Conservation (phyloP, 2,113 vertebrate species). For the Rhineura floridana region DNA sequence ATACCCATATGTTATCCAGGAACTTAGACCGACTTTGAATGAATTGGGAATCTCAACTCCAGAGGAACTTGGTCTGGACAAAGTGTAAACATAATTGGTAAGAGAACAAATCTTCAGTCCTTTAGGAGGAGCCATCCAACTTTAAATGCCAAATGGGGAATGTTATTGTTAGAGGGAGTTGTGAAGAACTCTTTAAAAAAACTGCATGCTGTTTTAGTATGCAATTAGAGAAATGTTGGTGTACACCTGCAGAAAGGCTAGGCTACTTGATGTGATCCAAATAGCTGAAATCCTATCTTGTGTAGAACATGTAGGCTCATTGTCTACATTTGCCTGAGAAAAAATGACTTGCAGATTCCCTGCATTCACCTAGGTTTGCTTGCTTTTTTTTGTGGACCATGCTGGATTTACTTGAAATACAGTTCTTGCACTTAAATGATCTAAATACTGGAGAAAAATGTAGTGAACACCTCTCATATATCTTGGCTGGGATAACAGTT, state of each 20-base stretch:
- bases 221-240: not conserved
- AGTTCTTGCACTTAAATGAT: not conserved
- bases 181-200: not conserved
- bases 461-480: not conserved
- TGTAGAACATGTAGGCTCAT: not conserved
- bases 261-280: not conserved
- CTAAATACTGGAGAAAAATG: not conserved
- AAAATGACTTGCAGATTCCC: not conserved
- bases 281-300: not conserved
- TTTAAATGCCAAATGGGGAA: not conserved
- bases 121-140: accelerated
- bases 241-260: not conserved
- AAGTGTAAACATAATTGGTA: constrained; percentile 77
- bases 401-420: too few species aligned
- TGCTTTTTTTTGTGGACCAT: not conserved
- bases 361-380: not conserved
- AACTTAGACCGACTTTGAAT: constrained; percentile 91
- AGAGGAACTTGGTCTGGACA: constrained; percentile 93
- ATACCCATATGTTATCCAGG: constrained; percentile 96
- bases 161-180: not conserved
- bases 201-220: not conserved
- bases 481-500: too few species aligned
- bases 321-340: not conserved
- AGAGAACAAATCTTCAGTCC: constrained; percentile 4
- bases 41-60: constrained; percentile 97